These are phyloP conservation scores for Scolanthus callimorphus DNA, from an alignment of 92 coral and sea anemone species.

Conservation along the genomic window DNA sequence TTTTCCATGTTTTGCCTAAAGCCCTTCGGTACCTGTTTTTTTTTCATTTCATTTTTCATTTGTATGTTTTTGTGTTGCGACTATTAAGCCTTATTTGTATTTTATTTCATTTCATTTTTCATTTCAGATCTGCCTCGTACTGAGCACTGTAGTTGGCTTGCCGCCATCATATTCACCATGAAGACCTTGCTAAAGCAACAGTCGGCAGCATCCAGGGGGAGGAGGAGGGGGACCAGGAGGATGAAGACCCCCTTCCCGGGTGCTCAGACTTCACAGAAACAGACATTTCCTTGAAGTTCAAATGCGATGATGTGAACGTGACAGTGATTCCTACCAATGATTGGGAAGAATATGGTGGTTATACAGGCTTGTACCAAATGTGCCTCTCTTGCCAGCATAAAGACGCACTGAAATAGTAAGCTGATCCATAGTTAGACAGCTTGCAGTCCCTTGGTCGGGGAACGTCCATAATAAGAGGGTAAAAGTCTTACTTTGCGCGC, in stretches of 20 bases:
- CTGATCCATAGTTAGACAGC: no score
- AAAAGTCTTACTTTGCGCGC: no score
- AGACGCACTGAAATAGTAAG: conserved; percentile 81
- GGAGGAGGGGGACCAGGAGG: neutral
- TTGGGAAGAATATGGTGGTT: conserved; percentile 94
- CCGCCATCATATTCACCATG: conserved; percentile 86
- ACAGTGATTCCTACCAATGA: conserved; percentile 79
- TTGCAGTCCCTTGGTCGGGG: no score
- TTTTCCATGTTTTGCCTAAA: no score
- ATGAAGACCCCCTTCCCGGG: conserved; percentile 49
- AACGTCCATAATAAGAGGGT: no score
- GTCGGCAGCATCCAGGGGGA: conserved; percentile 1
- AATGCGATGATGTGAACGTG: conserved; percentile 76
- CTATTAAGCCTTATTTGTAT: no score
- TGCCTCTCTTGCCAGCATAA: conserved; percentile 64
- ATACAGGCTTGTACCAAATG: conserved; percentile 79
- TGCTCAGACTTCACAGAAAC: conserved; percentile 89
- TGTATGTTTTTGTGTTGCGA: no score
- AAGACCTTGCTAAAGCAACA: conserved; percentile 86
- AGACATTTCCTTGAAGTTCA: conserved; percentile 67
- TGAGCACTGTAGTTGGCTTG: conserved; percentile 94
- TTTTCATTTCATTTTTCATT: no score
- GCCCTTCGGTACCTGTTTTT: no score
- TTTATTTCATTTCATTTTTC: neutral
- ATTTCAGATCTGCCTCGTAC: conserved; percentile 88